A percentile compares a stretch with the other conserved stretches of the same genome.
Conservation (phyloP, 2,888 invertebrate genomes). For the Octodonta nipae region DNA sequence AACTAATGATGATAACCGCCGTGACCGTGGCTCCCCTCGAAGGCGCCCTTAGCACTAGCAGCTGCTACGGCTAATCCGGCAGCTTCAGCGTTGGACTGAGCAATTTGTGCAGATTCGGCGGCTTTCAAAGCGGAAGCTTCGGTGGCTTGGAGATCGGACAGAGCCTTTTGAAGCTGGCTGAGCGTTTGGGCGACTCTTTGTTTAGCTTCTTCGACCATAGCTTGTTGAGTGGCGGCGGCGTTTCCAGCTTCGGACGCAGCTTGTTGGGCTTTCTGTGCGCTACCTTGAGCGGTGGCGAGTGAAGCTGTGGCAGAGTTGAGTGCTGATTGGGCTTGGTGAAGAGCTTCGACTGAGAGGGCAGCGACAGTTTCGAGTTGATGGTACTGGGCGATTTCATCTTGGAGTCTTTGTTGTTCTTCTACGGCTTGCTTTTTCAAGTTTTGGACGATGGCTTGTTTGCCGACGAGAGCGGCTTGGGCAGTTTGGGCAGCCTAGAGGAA, state of each 20-base stretch:
- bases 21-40: too few relatives aligned
- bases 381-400: constrained; percentile 53
- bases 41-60: constrained; percentile 15
- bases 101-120: constrained; percentile 50
- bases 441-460: constrained; percentile 37
- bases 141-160: constrained; percentile 56
- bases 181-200: constrained; percentile 44
- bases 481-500: constrained; percentile 44
- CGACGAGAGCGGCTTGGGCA: constrained; percentile 48
- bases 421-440: constrained; percentile 53
- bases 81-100: constrained; percentile 57
- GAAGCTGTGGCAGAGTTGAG: constrained; percentile 56
- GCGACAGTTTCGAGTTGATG: constrained; percentile 56
- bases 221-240: constrained; percentile 17
- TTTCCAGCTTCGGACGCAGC: constrained; percentile 16
- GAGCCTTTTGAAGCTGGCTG: constrained; percentile 52
- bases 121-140: constrained; percentile 53
- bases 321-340: constrained; percentile 52
- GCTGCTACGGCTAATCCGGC: constrained; percentile 26
- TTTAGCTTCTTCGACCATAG: constrained; percentile 40
- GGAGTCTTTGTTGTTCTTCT: constrained; percentile 50
- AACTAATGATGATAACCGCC: too few relatives aligned
- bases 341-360: constrained; percentile 50
- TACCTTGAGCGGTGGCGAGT: constrained; percentile 31
- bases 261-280: constrained; percentile 14